Base-by-base conservation (phyloP, 2,888 invertebrate genomes). In the Acleris cristana region DNA sequence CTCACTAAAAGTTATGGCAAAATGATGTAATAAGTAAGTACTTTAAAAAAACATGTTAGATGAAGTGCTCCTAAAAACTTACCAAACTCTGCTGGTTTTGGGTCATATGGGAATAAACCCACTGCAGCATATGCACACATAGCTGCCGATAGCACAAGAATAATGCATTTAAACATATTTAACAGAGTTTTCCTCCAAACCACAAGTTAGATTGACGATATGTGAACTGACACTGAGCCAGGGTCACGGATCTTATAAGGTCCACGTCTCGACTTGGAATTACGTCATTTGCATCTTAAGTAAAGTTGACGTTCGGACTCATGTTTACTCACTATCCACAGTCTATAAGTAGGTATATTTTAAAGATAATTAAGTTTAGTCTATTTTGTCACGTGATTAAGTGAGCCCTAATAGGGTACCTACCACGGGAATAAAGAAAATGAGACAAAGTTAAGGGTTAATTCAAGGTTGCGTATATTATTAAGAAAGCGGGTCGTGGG, bases 31-130 rank as follows among this genome's bases (percentile, higher is more conserved):
- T n/a, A n/a, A n/a, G n/a, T n/a, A n/a, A n/a, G n/a, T n/a, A n/a
- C n/a, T n/a, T n/a, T n/a, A n/a, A n/a, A n/a, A n/a, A 30, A 30
- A 7, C 10, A 30, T 10, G 30, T 30, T 30, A 23, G 0, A 12
- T 34, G 2, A 34, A 30, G 3, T 14, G 8, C 14, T 51, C 19
- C 10, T 34, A 53, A 19, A 53, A 45, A 56, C 63, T 63, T 21
- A 63, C 63, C 55, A 49, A 63, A 63, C 23, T 56, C 63, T 2
- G 34, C 63, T 23, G 63, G 63, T 40, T 63, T 63, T 12, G 55
- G 49, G 18, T 63, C 23, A 49, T 49, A 49, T 4, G 49, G 63
- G 18, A 19, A 63, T 7, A 63, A 2, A 4, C n/a, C 49, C 7
- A 18, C 23, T n/a, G 63, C 63, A 14, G 63, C 55, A 23, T 56